Evolutionary conservation across 2,113 vertebrate genomes (phyloP).

Genomic region (Paracanthobrama guichenoti): DNA sequence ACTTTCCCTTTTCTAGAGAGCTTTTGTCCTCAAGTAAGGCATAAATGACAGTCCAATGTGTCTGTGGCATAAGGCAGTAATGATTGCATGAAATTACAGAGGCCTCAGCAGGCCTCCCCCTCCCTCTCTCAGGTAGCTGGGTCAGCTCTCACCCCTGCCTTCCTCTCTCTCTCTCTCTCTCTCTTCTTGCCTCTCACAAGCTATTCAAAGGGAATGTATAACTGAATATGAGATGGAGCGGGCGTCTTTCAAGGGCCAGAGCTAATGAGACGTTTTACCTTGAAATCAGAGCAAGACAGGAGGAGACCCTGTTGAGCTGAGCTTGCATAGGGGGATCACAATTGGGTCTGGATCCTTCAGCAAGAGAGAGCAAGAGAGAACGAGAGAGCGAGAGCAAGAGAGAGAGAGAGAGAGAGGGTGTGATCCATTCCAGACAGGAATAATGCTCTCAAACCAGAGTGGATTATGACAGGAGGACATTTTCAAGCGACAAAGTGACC

Average conservation of each 20-base stretch:
- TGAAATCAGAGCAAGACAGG: constrained; percentile 70
- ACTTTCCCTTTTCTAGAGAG: constrained; percentile 62
- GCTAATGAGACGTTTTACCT: constrained; percentile 81
- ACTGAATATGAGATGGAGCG: constrained; percentile 77
- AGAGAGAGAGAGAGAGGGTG: constrained; percentile 60
- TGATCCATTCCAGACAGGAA: constrained; percentile 57
- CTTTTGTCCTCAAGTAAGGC: constrained; percentile 64
- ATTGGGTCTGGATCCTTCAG: constrained; percentile 57
- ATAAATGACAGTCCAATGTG: constrained; percentile 73
- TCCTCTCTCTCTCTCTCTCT: constrained; percentile 56
- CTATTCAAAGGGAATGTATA: constrained; percentile 80
- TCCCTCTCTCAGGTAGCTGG: constrained; percentile 53
- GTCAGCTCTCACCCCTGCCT: constrained; percentile 38
- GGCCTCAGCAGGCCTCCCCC: constrained; percentile 67
- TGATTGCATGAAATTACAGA: constrained; percentile 73
- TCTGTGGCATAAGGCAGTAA: constrained; percentile 69
- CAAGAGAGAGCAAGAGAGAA: constrained; percentile 58
- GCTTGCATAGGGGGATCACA: constrained; percentile 65
- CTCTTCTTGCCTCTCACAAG: constrained; percentile 64
- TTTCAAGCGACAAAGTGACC: constrained; percentile 59
- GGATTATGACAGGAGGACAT: constrained; percentile 63
- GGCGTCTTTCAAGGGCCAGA: constrained; percentile 75
- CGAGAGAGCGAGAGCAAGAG: constrained; percentile 58
- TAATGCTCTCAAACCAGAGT: constrained; percentile 51
- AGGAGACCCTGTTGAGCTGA: constrained; percentile 65